Percentiles rank a stretch among this genome's conserved stretches.
Evolutionary conservation across 2,797 vertebrate species (phyloP).

Genomic region (Poecilia picta): DNA sequence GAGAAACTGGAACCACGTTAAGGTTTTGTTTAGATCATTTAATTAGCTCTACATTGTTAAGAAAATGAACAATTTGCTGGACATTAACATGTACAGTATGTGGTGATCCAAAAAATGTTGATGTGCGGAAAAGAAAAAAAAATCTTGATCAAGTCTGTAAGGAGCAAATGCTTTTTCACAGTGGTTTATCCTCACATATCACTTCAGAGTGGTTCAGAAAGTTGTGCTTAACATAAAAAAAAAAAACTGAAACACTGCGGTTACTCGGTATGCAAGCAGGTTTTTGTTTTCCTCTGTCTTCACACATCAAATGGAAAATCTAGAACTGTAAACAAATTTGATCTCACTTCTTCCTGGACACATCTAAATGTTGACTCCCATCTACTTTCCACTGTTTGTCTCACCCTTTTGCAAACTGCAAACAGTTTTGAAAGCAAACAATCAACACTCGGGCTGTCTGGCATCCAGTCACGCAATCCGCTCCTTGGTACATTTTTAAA

Average conservation of each 20-base stretch:
- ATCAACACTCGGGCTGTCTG: slow-evolving; percentile 31
- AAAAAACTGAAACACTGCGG: not conserved
- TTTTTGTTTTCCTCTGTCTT: slow-evolving; percentile 18
- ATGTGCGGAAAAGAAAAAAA: not conserved
- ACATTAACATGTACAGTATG: not conserved
- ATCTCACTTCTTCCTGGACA: slow-evolving; percentile 35
- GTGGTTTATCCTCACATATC: not conserved
- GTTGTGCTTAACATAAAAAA: not conserved
- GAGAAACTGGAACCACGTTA: too few relatives aligned
- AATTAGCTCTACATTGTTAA: too few relatives aligned
- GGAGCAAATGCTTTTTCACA: not conserved
- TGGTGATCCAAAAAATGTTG: not conserved
- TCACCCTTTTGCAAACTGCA: slow-evolving; percentile 34
- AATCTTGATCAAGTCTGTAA: not conserved
- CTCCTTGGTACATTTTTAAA: slow-evolving; percentile 32
- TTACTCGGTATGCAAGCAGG: not conserved
- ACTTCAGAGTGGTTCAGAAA: not conserved
- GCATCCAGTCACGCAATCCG: slow-evolving; percentile 29
- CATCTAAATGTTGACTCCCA: slow-evolving; percentile 26
- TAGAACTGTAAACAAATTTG: slow-evolving; percentile 49
- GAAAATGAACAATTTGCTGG: not conserved
- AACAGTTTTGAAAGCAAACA: slow-evolving; percentile 49
- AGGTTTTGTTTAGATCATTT: too few relatives aligned
- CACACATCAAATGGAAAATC: slow-evolving; percentile 28
- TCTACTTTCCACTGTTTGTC: slow-evolving; percentile 9